Percentiles rank a stretch among this genome's conserved stretches.
Conservation (phyloP, 2,888 invertebrate genomes). For the Acanthococcus lagerstroemiae region DNA sequence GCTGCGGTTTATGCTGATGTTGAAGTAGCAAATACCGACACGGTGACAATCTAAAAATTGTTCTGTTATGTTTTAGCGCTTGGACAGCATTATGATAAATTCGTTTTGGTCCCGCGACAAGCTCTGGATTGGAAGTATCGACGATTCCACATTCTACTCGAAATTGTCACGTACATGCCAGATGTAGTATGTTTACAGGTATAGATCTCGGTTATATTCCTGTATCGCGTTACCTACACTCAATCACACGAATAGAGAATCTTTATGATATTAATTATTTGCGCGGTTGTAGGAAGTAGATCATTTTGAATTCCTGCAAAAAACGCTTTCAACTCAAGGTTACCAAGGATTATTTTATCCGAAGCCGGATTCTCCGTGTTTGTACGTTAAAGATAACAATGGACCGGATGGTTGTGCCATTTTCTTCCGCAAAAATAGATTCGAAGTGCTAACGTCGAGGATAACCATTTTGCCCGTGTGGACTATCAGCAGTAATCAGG, state of each 20-base stretch:
- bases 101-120: slow-evolving; percentile 57
- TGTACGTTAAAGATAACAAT: slow-evolving; percentile 58
- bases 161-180: slow-evolving; percentile 56
- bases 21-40: no score
- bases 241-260: background rate
- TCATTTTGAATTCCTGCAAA: slow-evolving; percentile 58
- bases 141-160: slow-evolving; percentile 57
- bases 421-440: slow-evolving; percentile 55
- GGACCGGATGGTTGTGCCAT: slow-evolving; percentile 72
- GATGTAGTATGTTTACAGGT: slow-evolving; percentile 64
- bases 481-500: slow-evolving; percentile 63
- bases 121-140: slow-evolving; percentile 60
- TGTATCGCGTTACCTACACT: background rate
- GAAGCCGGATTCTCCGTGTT: slow-evolving; percentile 67
- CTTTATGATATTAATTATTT: background rate
- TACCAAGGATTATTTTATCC: slow-evolving; percentile 60
- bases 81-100: slow-evolving; percentile 59
- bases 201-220: slow-evolving; percentile 32
- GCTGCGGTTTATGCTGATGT: background rate
- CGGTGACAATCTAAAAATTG: no score
- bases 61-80: slow-evolving; percentile 47
- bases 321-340: slow-evolving; percentile 52
- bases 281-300: slow-evolving; percentile 56
- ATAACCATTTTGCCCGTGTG: slow-evolving; percentile 58
- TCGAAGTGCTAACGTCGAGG: slow-evolving; percentile 50